Conservation (phyloP, 2,113 vertebrate species). For the Cisticola juncidis region DNA sequence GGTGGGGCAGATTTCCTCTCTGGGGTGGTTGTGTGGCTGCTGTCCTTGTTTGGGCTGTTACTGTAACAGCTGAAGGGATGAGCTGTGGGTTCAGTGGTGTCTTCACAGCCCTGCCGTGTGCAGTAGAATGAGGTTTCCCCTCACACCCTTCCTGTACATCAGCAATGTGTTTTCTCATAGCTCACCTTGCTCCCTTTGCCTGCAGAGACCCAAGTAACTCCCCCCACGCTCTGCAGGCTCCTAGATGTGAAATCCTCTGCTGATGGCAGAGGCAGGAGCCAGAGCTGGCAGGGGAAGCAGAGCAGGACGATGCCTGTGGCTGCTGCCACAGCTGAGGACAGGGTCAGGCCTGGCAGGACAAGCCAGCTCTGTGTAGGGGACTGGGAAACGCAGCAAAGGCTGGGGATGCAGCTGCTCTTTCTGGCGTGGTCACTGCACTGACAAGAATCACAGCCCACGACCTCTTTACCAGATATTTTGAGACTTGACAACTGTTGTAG, state of each 20-base stretch:
- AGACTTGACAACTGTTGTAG: background rate
- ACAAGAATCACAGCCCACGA: background rate
- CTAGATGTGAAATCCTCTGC: accelerated
- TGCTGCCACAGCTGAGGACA: background rate
- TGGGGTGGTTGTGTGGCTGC: background rate
- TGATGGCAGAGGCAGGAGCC: background rate
- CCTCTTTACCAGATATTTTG: background rate
- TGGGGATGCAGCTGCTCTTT: background rate
- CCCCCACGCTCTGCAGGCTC: accelerated
- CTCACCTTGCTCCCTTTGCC: background rate
- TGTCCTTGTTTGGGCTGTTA: background rate
- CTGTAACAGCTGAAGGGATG: background rate
- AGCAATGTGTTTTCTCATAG: background rate
- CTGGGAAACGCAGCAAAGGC: background rate
- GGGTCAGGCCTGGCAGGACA: background rate
- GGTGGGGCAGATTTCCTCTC: background rate
- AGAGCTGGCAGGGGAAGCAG: background rate
- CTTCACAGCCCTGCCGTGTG: accelerated
- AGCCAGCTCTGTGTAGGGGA: background rate
- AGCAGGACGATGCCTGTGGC: accelerated
- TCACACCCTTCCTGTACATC: background rate
- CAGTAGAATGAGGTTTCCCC: background rate
- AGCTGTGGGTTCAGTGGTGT: background rate
- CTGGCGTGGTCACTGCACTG: background rate
- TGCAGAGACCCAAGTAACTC: too few relatives aligned